Base-by-base conservation (phyloP, 1,140 invertebrate species). In the Drosophila pseudoobscura region DNA sequence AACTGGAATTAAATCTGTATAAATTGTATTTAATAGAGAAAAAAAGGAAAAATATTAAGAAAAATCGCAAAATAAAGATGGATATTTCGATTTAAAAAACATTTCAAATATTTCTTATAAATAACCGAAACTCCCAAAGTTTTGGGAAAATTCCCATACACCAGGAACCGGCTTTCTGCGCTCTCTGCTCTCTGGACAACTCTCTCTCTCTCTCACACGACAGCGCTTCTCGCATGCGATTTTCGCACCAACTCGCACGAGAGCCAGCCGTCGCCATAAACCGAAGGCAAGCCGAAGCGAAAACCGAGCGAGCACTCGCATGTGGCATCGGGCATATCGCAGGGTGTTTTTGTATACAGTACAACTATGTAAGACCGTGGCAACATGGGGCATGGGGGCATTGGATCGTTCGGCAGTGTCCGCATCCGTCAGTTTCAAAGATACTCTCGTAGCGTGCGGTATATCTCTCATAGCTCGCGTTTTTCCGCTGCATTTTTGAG, bases 381-480 rank as follows among this genome's bases (percentile, higher is more conserved):
- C 5, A 39, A 11, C 35, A 13, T 39, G 35, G 35, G 35, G 35
- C 35, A 39, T 39, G 35, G 35, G 35, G 11, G 35, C 35, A 39
- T 39, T 39, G 35, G 35, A 13, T 39, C 35, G 35, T 39, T 39
- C 11, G 13, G 11, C 35, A 13, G 35, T 13, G 35, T 39, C 11
- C 35, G 35, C 35, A 39, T 39, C 35, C 35, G 35, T 13, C 80
- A 78, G 80, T 83, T 61, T 58, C 57, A 65, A 71, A 71, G 49
- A 57, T 62, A 71, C 68, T 58, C 59, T 84, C 80, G 75, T 83
- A 66, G 66, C 75, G 72, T 63, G 66, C 83, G 83, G 78, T 68
- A 20, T 26, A 26, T 26, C 46, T 43, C 49, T 26, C 49, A 31
- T 13, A 47, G 7, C 20, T 17, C 46, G 46, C 46, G 46, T 22